A percentile compares a stretch with the other conserved stretches of the same genome.
Evolutionary conservation across 2,888 invertebrate species (phyloP).

Genomic region (Pandemis cinnamomeana): DNA sequence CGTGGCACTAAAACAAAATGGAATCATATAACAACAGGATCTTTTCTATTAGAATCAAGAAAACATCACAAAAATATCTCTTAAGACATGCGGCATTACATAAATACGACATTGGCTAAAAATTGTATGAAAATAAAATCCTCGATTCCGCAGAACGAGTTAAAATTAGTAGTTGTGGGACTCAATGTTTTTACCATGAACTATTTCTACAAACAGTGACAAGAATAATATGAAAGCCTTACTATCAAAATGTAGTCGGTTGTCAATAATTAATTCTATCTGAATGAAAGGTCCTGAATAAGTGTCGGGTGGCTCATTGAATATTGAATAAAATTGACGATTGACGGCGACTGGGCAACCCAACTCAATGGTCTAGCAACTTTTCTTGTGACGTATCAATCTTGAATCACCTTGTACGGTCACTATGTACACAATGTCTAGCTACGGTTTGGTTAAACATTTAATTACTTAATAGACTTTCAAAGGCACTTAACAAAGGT

Average conservation of each 20-base stretch:
- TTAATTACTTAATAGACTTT: background rate
- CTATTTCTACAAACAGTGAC: background rate
- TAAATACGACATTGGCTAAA: no score
- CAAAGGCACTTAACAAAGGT: background rate
- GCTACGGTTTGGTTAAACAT: background rate
- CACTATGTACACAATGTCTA: background rate
- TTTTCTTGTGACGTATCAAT: constrained; percentile 2
- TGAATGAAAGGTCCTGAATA: constrained; percentile 2
- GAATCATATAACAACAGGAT: background rate
- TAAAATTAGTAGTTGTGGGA: no score
- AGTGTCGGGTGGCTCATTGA: background rate
- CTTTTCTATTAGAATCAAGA: background rate
- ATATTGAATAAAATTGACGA: constrained; percentile 3
- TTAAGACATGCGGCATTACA: no score
- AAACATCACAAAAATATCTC: background rate
- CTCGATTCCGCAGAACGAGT: no score
- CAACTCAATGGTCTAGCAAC: background rate
- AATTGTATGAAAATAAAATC: no score
- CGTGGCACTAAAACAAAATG: background rate
- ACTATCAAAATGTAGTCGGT: background rate
- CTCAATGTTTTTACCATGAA: background rate
- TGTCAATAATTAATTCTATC: background rate
- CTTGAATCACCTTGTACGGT: background rate
- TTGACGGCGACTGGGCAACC: background rate
- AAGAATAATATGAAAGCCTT: background rate